Conservation (phyloP, 1,140 invertebrate species). For the Drosophila malerkotliana region DNA sequence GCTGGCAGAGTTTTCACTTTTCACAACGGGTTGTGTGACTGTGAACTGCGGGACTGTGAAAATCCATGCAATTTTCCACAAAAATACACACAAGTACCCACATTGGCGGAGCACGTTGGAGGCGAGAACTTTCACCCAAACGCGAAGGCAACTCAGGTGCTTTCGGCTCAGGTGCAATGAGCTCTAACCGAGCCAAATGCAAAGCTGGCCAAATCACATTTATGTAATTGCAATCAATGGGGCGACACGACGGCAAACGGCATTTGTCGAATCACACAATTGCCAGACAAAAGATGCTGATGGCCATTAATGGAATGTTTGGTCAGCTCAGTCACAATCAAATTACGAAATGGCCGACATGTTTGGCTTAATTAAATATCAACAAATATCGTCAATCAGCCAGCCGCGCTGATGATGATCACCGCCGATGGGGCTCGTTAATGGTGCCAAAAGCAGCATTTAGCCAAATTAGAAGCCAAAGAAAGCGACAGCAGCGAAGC, state of each 20-base stretch:
- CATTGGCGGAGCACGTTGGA: constrained; percentile 16
- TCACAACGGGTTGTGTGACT: constrained; percentile 62
- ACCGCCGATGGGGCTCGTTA: constrained; percentile 41
- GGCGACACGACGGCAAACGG: constrained; percentile 32
- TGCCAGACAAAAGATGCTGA: constrained; percentile 38
- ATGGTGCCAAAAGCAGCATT: constrained; percentile 68
- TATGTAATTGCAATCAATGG: constrained; percentile 73
- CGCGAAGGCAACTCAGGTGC: constrained; percentile 18
- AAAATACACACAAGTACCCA: not conserved
- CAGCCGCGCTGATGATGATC: constrained; percentile 44
- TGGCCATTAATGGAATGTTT: constrained; percentile 43
- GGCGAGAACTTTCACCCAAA: constrained; percentile 70
- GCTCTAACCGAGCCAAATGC: constrained; percentile 48
- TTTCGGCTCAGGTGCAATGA: constrained; percentile 57
- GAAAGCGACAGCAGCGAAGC: constrained; percentile 60
- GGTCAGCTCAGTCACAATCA: constrained; percentile 30
- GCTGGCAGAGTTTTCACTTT: constrained; percentile 74
- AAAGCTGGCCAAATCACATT: constrained; percentile 54
- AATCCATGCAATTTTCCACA: constrained; percentile 63
- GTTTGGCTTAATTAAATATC: constrained; percentile 62
- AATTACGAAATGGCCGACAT: constrained; percentile 63
- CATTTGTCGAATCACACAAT: constrained; percentile 31
- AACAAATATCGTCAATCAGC: constrained; percentile 34
- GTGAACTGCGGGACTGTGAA: constrained; percentile 25
- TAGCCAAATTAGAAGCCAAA: constrained; percentile 71